These are phyloP conservation scores for Cryptoprocta ferox DNA, from an alignment of 2,797 vertebrate genomes.

Conservation along the genomic window DNA sequence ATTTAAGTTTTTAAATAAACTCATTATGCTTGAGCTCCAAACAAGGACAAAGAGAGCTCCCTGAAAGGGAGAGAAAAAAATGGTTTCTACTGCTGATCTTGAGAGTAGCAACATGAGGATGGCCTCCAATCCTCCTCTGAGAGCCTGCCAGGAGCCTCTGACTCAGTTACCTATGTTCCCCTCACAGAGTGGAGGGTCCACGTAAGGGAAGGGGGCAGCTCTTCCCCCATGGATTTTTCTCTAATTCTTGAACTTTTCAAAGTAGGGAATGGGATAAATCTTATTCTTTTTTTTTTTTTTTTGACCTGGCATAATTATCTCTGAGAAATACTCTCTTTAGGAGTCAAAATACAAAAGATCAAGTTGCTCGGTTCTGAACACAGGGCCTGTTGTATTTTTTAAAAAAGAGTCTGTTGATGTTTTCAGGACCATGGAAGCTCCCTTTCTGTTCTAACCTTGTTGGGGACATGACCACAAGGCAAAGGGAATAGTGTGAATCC, in stretches of 20 bases:
- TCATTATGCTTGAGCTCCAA: conserved; percentile 32
- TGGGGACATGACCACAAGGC: conserved; percentile 1
- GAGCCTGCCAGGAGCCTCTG: background rate
- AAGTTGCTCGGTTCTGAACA: background rate
- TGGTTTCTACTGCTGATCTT: conserved; percentile 19
- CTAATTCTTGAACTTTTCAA: conserved; percentile 53
- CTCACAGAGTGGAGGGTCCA: background rate
- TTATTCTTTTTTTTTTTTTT: background rate
- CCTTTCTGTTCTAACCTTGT: background rate
- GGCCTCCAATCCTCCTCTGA: background rate
- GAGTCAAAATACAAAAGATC: conserved; percentile 14
- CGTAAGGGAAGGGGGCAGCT: background rate
- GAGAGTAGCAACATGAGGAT: conserved; percentile 43
- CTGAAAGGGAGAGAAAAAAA: background rate
- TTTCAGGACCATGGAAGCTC: background rate
- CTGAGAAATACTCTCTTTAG: background rate
- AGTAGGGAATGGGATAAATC: background rate
- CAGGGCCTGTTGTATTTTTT: background rate
- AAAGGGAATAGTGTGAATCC: background rate
- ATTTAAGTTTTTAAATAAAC: conserved; percentile 54
- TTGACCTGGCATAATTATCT: background rate
- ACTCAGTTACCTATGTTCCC: conserved; percentile 32
- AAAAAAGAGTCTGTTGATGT: background rate
- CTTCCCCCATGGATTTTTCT: background rate
- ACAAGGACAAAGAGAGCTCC: background rate